These are phyloP conservation scores for Calypte anna DNA, from an alignment of 2,113 vertebrate species.

Conservation along the genomic window DNA sequence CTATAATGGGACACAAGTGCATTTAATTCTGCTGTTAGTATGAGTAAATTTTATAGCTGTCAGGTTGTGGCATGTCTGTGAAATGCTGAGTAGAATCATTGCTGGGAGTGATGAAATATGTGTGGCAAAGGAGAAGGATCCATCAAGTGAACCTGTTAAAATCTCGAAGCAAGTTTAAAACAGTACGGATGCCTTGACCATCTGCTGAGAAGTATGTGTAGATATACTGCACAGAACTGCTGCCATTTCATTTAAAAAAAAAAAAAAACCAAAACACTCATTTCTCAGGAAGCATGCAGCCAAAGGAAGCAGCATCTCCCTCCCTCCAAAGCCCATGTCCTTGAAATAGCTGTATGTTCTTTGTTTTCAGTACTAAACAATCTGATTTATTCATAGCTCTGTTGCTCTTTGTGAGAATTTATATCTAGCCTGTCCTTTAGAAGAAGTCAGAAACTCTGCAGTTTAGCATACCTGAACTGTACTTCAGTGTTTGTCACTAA, in stretches of 20 bases:
- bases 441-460: background rate
- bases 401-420: background rate
- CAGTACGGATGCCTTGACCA: conserved; percentile 8
- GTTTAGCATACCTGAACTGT: background rate
- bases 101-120: background rate
- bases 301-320: background rate
- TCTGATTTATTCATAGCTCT: background rate
- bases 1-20: background rate
- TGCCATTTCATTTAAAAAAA: background rate
- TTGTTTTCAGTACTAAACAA: background rate
- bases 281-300: background rate
- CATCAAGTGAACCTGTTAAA: conserved; percentile 18
- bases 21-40: conserved; percentile 1
- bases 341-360: background rate
- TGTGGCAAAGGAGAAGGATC: background rate
- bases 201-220: background rate
- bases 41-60: conserved; percentile 27
- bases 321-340: background rate
- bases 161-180: conserved; percentile 5
- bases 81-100: conserved; percentile 18
- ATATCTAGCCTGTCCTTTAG: background rate
- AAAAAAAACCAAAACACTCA: background rate
- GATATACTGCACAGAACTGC: background rate
- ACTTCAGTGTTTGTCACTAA: background rate
- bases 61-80: background rate